Conservation (phyloP, 2,113 vertebrate species). For the Pavo muticus region DNA sequence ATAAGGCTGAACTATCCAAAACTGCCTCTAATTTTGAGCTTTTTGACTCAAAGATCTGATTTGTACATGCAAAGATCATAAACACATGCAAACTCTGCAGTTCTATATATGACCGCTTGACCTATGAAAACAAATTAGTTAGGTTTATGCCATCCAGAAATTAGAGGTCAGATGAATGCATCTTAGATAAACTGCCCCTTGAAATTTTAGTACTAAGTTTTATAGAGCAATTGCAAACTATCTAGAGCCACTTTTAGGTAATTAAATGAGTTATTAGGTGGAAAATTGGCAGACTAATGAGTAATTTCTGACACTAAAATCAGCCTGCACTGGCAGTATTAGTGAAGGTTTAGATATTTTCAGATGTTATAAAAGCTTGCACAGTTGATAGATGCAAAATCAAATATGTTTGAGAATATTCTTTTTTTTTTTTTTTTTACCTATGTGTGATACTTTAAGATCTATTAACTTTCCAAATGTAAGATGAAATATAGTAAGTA, state of each 20-base stretch:
- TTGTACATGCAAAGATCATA: not conserved
- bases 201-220: constrained; percentile 22
- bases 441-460: not conserved
- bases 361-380: constrained; percentile 5
- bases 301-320: constrained; percentile 36
- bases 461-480: not conserved
- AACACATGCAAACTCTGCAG: constrained; percentile 26
- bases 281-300: constrained; percentile 58
- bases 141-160: constrained; percentile 1
- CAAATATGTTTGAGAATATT: not conserved
- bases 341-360: constrained; percentile 25
- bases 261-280: constrained; percentile 64
- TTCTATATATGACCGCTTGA: not conserved
- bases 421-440: not conserved
- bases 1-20: constrained; percentile 7
- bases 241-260: constrained; percentile 50
- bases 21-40: constrained; percentile 23
- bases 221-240: constrained; percentile 58
- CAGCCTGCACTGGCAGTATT: constrained; percentile 25
- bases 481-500: not conserved
- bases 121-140: not conserved
- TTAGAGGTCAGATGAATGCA: not conserved
- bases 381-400: not conserved
- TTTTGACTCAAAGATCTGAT: constrained; percentile 1
- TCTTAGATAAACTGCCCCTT: constrained; percentile 7